phyloP scores from a whole-genome alignment of 2,797 vertebrate species.

The Tinamus major region DNA sequence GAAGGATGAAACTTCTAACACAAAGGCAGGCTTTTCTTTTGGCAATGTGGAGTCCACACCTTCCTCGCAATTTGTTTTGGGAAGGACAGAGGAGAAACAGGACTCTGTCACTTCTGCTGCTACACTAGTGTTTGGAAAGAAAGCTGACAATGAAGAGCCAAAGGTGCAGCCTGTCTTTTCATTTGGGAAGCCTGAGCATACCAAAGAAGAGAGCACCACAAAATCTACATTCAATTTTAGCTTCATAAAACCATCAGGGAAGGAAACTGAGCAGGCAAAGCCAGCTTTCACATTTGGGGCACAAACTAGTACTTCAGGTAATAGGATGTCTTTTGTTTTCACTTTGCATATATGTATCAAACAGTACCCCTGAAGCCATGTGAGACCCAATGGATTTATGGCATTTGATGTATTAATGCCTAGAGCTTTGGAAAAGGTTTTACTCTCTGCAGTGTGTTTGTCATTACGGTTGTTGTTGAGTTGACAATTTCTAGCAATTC shows the following conservation, averaged over 20 bases:
- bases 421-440: background rate
- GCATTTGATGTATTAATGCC: background rate
- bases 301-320: slow-evolving; percentile 78
- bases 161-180: slow-evolving; percentile 83
- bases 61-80: slow-evolving; percentile 77
- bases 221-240: slow-evolving; percentile 82
- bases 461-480: background rate
- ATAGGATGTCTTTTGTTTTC: background rate
- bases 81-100: slow-evolving; percentile 82
- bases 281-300: slow-evolving; percentile 78
- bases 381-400: background rate
- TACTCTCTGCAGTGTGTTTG: background rate
- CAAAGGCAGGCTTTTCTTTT: slow-evolving; percentile 77
- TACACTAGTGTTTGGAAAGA: slow-evolving; percentile 86
- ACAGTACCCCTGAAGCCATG: background rate
- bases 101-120: slow-evolving; percentile 71
- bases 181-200: slow-evolving; percentile 85
- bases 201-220: slow-evolving; percentile 83
- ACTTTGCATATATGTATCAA: rapidly evolving
- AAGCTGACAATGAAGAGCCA: slow-evolving; percentile 80
- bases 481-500: background rate
- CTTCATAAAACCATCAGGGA: slow-evolving; percentile 85
- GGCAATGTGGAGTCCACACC: slow-evolving; percentile 61
- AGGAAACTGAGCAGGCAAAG: slow-evolving; percentile 80
- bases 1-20: slow-evolving; percentile 82